Percentiles rank a stretch among this genome's conserved stretches.
Evolutionary conservation across 2,797 vertebrate genomes (phyloP).

Genomic region (Harpagifer antarcticus): DNA sequence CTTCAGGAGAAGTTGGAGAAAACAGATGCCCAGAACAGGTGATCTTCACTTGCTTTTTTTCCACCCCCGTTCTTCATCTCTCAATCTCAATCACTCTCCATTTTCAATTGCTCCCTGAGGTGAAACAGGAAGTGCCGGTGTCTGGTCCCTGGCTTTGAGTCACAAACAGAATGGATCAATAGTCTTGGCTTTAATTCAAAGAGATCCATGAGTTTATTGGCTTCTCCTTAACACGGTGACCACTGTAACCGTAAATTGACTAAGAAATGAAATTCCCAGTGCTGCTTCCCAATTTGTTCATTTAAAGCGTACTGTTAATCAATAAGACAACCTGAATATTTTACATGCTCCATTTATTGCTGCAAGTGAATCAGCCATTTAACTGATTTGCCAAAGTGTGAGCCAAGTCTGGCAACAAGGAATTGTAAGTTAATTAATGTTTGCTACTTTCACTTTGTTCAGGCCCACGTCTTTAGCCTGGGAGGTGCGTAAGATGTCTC

Average conservation of each 20-base stretch:
- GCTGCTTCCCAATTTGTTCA: constrained; percentile 60
- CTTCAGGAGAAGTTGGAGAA: constrained; percentile 99
- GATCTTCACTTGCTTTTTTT: constrained; percentile 50
- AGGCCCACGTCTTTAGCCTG: constrained; percentile 98
- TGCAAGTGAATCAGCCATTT: constrained; percentile 44
- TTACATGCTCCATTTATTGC: constrained; percentile 49
- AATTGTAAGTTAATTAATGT: constrained; percentile 20
- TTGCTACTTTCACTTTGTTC: constrained; percentile 34
- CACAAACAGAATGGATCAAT: constrained; percentile 76
- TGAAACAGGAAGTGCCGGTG: constrained; percentile 53
- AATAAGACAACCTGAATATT: constrained; percentile 64
- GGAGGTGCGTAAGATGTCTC: constrained; percentile 99
- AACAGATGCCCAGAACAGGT: constrained; percentile 99
- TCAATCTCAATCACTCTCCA: constrained; percentile 30
- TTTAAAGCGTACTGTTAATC: constrained; percentile 67
- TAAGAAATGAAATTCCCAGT: constrained; percentile 71
- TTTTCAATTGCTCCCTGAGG: constrained; percentile 56
- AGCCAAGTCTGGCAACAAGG: constrained; percentile 20
- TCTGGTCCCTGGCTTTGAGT: constrained; percentile 68
- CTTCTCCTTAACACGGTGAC: constrained; percentile 79
- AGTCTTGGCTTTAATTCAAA: constrained; percentile 79
- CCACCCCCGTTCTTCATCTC: constrained; percentile 11
- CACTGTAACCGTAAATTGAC: constrained; percentile 80
- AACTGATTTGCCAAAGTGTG: constrained; percentile 40
- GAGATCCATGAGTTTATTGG: constrained; percentile 77